A percentile compares a stretch with the other conserved stretches of the same genome.
Conservation (phyloP, 2,888 invertebrate species). For the Rutpela maculata region DNA sequence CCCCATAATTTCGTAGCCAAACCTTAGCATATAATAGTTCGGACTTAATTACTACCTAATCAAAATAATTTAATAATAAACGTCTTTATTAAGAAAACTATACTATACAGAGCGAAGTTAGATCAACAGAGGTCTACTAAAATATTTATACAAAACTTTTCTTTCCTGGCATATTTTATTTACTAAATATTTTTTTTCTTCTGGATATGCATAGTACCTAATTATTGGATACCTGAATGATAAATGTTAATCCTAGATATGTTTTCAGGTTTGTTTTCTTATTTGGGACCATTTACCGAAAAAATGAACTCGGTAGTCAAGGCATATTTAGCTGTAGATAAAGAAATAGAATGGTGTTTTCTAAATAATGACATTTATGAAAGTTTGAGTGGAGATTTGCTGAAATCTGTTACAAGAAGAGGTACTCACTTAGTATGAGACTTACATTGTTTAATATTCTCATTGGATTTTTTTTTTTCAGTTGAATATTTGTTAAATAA, state of each 20-base stretch:
- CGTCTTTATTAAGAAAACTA: too few relatives aligned
- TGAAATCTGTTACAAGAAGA: conserved; percentile 84
- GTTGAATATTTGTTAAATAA: conserved; percentile 65
- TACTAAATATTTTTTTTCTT: too few relatives aligned
- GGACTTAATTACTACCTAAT: too few relatives aligned
- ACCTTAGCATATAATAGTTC: too few relatives aligned
- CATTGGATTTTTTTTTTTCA: conserved; percentile 52
- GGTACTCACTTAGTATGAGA: conserved; percentile 72
- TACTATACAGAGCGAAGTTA: too few relatives aligned
- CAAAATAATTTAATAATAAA: too few relatives aligned
- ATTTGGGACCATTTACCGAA: conserved; percentile 64
- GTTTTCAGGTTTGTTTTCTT: conserved; percentile 59
- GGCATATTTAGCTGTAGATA: conserved; percentile 79
- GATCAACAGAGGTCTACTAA: too few relatives aligned
- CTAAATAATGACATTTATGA: conserved; percentile 79
- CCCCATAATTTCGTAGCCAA: too few relatives aligned
- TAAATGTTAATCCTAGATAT: not conserved
- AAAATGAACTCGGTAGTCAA: conserved; percentile 85
- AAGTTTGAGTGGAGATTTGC: conserved; percentile 80
- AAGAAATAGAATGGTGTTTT: conserved; percentile 83
- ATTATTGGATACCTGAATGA: too few relatives aligned
- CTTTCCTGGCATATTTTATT: too few relatives aligned
- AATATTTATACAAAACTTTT: too few relatives aligned
- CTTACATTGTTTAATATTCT: not conserved
- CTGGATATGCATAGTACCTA: too few relatives aligned